Percentiles rank a stretch among this genome's conserved stretches.
Conservation (phyloP, 2,888 invertebrate genomes). For the Prionchulus punctatus region DNA sequence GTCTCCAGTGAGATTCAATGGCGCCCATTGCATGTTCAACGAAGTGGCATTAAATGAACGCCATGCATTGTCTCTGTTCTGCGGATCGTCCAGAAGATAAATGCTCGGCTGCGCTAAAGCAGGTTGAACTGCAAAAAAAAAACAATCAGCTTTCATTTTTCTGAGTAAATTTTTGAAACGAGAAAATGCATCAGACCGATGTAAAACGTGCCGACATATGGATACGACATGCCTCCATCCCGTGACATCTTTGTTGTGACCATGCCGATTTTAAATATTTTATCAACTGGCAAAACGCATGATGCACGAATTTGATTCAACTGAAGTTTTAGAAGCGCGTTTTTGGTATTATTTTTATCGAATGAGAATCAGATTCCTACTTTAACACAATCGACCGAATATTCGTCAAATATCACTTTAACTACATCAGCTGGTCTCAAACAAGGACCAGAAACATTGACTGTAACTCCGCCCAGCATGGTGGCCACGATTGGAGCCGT, state of each 20-base stretch:
- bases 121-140: background rate
- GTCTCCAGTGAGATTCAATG: slow-evolving; percentile 18
- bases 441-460: slow-evolving; percentile 91
- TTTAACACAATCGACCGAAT: slow-evolving; percentile 19
- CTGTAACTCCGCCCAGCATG: slow-evolving; percentile 88
- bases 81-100: slow-evolving; percentile 17
- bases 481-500: slow-evolving; percentile 59
- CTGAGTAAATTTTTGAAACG: too few relatives aligned
- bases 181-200: slow-evolving; percentile 15
- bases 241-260: slow-evolving; percentile 23
- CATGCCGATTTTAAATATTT: slow-evolving; percentile 27
- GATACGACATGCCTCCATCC: slow-evolving; percentile 27
- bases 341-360: too few relatives aligned
- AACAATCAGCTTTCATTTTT: too few relatives aligned
- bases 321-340: too few relatives aligned
- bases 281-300: slow-evolving; percentile 23
- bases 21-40: slow-evolving; percentile 16
- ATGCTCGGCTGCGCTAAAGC: slow-evolving; percentile 15
- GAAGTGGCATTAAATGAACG: slow-evolving; percentile 15
- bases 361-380: too few relatives aligned
- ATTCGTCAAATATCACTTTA: slow-evolving; percentile 31
- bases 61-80: slow-evolving; percentile 16
- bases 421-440: slow-evolving; percentile 58
- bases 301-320: slow-evolving; percentile 16
- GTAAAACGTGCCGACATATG: slow-evolving; percentile 26